Base-by-base conservation (phyloP, 2,888 invertebrate species). In the Vesta saturnalis region DNA sequence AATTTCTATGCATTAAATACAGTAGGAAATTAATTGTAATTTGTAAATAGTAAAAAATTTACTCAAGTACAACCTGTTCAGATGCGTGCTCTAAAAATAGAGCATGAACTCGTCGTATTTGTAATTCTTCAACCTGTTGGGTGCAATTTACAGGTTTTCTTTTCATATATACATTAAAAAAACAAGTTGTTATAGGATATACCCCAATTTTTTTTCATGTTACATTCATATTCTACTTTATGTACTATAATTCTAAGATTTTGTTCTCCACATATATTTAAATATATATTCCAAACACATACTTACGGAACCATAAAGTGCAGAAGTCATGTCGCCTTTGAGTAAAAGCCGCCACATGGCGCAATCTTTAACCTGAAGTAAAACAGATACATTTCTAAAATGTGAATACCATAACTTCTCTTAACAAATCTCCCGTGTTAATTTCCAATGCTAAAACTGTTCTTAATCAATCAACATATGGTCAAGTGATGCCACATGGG, bases 251-350 rank as follows among this genome's bases (percentile, higher is more conserved):
- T 35, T 39, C 35, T 30, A 16, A 16, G 12, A 12, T 15, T 35
- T 57, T 35, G 30, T 57, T 35, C 46, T 23, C 15, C 18, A 39
- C 39, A 18, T 35, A 43, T 35, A 19, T 18, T 47, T 57, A 62
- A 56, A 58, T 59, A 39, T n/a, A n/a, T 59, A 64, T 64, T 64
- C 64, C n/a, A 58, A 43, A 49, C 64, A 52, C 64, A 59, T 57
- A 58, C 18, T 58, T 47, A 12, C 16, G 43, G 4, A 58, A 57
- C 59, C 58, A 64, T 64, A 64, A 64, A 58, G 64, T 59, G 64
- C 64, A 59, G 64, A 64, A 52, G 47, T 59, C 59, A 59, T 57
- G 35, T 63, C 56, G 23, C 23, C 49, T 63, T 63, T 63, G 63
- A 56, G 47, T 47, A 12, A 10, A 43, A n/a, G 57, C 63, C 63